A percentile compares a stretch with the other conserved stretches of the same genome.
These are phyloP conservation scores for Hypselothyrea guttata DNA, from an alignment of 2,888 invertebrate species.

Conservation along the genomic window DNA sequence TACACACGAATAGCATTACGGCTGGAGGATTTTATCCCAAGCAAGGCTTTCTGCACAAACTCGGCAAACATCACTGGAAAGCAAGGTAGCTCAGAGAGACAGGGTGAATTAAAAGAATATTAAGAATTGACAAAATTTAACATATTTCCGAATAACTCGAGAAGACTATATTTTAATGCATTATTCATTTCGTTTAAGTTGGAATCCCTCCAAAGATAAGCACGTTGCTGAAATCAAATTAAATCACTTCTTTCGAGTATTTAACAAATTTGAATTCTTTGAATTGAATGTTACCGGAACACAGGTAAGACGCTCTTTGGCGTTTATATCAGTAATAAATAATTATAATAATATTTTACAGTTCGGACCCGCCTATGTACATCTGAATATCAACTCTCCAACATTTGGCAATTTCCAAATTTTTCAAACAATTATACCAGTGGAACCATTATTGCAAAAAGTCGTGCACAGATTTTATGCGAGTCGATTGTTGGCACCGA, in stretches of 20 bases:
- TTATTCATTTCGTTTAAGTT: slow-evolving; percentile 16
- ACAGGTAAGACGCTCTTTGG: slow-evolving; percentile 22
- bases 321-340: too few species aligned
- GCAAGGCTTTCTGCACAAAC: slow-evolving; percentile 75
- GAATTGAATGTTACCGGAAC: slow-evolving; percentile 24
- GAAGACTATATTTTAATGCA: slow-evolving; percentile 23
- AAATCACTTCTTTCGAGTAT: slow-evolving; percentile 25
- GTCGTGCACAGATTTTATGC: slow-evolving; percentile 91
- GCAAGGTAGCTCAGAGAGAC: too few species aligned
- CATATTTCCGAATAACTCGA: too few species aligned
- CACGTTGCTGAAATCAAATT: slow-evolving; percentile 36
- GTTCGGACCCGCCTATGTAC: slow-evolving; percentile 90
- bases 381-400: slow-evolving; percentile 85
- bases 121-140: too few species aligned
- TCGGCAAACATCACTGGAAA: slow-evolving; percentile 84
- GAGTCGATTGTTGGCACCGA: slow-evolving; percentile 84
- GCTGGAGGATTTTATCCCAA: slow-evolving; percentile 82
- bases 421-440: slow-evolving; percentile 90
- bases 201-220: slow-evolving; percentile 22
- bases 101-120: too few species aligned
- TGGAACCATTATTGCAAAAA: slow-evolving; percentile 89
- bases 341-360: slow-evolving; percentile 68
- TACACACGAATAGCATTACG: slow-evolving; percentile 87
- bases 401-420: slow-evolving; percentile 85
- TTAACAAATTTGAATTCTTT: slow-evolving; percentile 29